A percentile compares a stretch with the other conserved stretches of the same genome.
These are phyloP conservation scores for Gortyna flavago DNA, from an alignment of 2,888 invertebrate species.

Conservation along the genomic window DNA sequence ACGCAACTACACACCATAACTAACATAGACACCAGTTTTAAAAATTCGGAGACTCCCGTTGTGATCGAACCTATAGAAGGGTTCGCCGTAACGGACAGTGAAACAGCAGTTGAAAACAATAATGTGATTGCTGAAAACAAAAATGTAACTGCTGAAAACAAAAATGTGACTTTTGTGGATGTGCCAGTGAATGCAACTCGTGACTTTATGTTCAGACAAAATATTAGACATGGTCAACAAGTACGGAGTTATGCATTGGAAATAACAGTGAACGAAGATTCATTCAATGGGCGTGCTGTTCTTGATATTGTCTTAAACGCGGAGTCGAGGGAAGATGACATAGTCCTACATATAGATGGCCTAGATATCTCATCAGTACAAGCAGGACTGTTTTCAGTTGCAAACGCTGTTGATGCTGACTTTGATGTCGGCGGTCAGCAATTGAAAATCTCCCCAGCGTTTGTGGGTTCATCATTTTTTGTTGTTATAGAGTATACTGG, in stretches of 20 bases:
- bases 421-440: constrained; percentile 63
- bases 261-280: constrained; percentile 70
- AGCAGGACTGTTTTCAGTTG: constrained; percentile 72
- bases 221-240: constrained; percentile 74
- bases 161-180: constrained; percentile 48
- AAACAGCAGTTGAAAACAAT: constrained; percentile 28
- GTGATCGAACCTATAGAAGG: constrained; percentile 41
- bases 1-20: constrained; percentile 45
- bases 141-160: constrained; percentile 33
- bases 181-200: constrained; percentile 57
- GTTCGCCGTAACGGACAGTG: constrained; percentile 20
- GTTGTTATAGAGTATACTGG: constrained; percentile 78
- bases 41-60: constrained; percentile 49
- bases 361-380: constrained; percentile 70
- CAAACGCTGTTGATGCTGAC: constrained; percentile 62
- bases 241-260: constrained; percentile 71
- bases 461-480: constrained; percentile 65
- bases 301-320: constrained; percentile 68
- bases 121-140: constrained; percentile 33
- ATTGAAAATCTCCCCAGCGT: constrained; percentile 70
- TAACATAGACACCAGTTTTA: constrained; percentile 58
- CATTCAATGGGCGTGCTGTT: constrained; percentile 74
- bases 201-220: constrained; percentile 55
- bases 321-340: constrained; percentile 69
- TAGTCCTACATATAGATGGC: constrained; percentile 70